phyloP scores from a whole-genome alignment of 2,888 invertebrate species.

The Tachina lurida region DNA sequence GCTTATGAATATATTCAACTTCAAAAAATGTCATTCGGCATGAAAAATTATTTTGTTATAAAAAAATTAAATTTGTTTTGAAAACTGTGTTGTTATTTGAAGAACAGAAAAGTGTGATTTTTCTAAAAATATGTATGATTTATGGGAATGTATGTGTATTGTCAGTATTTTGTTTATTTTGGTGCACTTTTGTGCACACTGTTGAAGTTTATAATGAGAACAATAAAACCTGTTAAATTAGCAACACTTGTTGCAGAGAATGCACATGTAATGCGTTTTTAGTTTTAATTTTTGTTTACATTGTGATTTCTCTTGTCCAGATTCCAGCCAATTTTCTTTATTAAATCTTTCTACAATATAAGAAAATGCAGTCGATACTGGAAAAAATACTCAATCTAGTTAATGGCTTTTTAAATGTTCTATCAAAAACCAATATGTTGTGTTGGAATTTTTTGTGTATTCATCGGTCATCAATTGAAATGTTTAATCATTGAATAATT shows the following conservation, averaged over 20 bases:
- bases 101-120: too few species aligned
- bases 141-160: too few species aligned
- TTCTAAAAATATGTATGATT: too few species aligned
- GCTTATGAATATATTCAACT: too few species aligned
- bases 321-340: constrained; percentile 55
- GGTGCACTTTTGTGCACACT: too few species aligned
- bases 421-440: constrained; percentile 49
- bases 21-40: too few species aligned
- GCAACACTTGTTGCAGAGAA: constrained; percentile 28
- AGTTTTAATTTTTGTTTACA: constrained; percentile 21
- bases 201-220: too few species aligned
- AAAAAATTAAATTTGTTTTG: too few species aligned
- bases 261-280: constrained; percentile 19
- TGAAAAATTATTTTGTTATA: too few species aligned
- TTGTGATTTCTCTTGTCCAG: constrained; percentile 13
- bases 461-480: constrained; percentile 61
- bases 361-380: constrained; percentile 27
- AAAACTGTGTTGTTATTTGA: too few species aligned
- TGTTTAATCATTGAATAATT: constrained; percentile 58
- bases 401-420: constrained; percentile 68
- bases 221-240: constrained; percentile 24
- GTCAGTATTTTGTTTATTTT: too few species aligned
- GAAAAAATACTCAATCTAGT: constrained; percentile 46
- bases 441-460: constrained; percentile 14
- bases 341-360: constrained; percentile 35